A percentile compares a stretch with the other conserved stretches of the same genome.
Conservation (phyloP, 2,797 vertebrate species). For the Clarias fuscus region DNA sequence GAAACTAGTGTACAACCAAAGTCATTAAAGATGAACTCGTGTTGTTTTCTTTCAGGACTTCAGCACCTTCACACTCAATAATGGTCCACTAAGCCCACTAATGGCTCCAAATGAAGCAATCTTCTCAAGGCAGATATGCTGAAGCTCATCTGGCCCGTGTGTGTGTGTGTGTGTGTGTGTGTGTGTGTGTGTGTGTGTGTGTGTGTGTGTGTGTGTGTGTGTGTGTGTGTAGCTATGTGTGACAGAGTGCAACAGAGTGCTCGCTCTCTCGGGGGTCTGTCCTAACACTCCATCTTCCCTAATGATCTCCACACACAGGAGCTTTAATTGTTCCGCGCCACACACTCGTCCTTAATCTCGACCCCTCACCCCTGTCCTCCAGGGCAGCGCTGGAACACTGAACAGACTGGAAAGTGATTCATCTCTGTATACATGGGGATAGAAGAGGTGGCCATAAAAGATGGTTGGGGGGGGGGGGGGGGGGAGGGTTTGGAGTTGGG, state of each 20-base stretch:
- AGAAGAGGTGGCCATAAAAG: constrained; percentile 34
- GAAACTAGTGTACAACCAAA: neutral
- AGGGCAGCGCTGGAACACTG: constrained; percentile 48
- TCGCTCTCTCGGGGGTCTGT: constrained; percentile 44
- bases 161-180: neutral
- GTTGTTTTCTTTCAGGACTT: constrained; percentile 40
- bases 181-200: neutral
- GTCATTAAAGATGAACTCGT: constrained; percentile 28
- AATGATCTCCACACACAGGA: constrained; percentile 50
- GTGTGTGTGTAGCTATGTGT: neutral
- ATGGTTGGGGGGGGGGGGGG: neutral
- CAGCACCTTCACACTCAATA: constrained; percentile 36
- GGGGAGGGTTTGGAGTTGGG: too few relatives aligned
- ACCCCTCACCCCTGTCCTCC: constrained; percentile 54
- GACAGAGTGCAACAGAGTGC: constrained; percentile 21
- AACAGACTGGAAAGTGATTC: constrained; percentile 54
- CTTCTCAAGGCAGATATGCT: constrained; percentile 47
- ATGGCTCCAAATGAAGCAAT: constrained; percentile 55
- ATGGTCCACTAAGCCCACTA: constrained; percentile 46
- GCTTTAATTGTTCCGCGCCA: constrained; percentile 53
- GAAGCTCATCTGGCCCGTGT: constrained; percentile 34
- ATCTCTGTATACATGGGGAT: constrained; percentile 56
- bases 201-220: constrained; percentile 17
- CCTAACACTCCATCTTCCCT: constrained; percentile 44
- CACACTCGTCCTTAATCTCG: constrained; percentile 52